phyloP scores from a whole-genome alignment of 2,113 vertebrate species.

The Corythornis madagascariensis region DNA sequence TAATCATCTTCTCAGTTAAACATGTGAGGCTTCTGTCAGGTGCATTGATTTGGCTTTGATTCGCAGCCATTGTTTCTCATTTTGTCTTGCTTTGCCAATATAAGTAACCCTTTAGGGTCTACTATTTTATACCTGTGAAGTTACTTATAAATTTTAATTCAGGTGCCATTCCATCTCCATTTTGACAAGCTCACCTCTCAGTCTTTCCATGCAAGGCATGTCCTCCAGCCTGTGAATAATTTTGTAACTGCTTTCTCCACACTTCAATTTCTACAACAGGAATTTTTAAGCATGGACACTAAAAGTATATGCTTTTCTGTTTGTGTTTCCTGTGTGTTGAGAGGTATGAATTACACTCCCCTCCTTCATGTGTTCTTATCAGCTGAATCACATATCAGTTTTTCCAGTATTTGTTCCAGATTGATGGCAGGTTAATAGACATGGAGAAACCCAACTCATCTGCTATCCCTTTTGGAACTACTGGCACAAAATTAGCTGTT shows the following conservation, averaged over 20 bases:
- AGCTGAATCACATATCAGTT: not conserved
- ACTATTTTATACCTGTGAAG: not conserved
- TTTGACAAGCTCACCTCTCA: not conserved
- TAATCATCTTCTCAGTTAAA: not conserved
- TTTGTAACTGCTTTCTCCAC: not conserved
- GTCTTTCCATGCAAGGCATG: not conserved
- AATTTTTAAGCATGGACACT: not conserved
- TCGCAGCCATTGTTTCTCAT: not conserved
- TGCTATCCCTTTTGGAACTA: not conserved
- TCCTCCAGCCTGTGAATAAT: not conserved
- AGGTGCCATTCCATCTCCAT: not conserved
- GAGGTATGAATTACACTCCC: not conserved
- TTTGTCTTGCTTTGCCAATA: not conserved
- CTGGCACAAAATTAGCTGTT: not conserved
- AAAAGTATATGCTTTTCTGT: not conserved
- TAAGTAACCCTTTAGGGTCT: not conserved
- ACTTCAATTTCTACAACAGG: not conserved
- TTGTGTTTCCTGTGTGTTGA: not conserved
- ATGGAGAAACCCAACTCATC: not conserved
- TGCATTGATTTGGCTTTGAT: conserved; percentile 1
- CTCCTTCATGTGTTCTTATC: not conserved
- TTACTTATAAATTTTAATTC: not conserved
- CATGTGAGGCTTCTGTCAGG: not conserved
- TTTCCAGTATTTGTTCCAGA: not conserved
- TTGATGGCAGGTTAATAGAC: not conserved